phyloP scores from a whole-genome alignment of 1,140 invertebrate genomes.

The Drosophila tsacasi region DNA sequence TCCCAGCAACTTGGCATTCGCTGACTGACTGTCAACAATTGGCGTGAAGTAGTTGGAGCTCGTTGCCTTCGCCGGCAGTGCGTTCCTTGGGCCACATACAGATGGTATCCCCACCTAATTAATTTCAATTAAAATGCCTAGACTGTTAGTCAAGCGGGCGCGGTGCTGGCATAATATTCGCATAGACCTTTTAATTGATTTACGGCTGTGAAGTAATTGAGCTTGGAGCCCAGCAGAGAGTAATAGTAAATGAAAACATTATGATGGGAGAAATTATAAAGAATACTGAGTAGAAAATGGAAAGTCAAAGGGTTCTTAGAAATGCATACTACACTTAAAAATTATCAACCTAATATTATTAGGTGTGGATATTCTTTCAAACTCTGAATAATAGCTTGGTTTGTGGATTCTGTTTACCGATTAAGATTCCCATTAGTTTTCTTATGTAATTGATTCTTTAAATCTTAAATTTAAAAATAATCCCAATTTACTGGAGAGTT shows the following conservation, averaged over 20 bases:
- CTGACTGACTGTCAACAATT: conserved; percentile 74
- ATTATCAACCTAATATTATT: too few species aligned
- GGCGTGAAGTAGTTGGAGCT: conserved; percentile 75
- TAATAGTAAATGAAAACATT: conserved; percentile 43
- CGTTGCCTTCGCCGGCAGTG: conserved; percentile 46
- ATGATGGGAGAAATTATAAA: conserved; percentile 26
- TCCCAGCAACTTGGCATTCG: conserved; percentile 46
- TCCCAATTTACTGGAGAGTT: too few species aligned
- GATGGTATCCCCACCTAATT: conserved; percentile 72
- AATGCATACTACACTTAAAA: too few species aligned
- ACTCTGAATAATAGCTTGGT: too few species aligned
- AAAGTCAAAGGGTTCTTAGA: neutral
- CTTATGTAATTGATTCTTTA: too few species aligned
- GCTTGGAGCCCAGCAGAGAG: conserved; percentile 16
- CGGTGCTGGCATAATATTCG: conserved; percentile 34
- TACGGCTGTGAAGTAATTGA: conserved; percentile 66
- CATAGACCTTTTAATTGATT: conserved; percentile 76
- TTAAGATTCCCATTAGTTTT: too few species aligned
- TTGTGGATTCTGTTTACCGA: too few species aligned
- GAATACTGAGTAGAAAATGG: neutral
- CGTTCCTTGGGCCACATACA: conserved; percentile 47
- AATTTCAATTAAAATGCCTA: conserved; percentile 84
- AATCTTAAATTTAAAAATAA: too few species aligned
- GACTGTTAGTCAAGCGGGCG: conserved; percentile 50
- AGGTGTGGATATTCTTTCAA: too few species aligned